A percentile compares a stretch with the other conserved stretches of the same genome.
Evolutionary conservation across 2,113 vertebrate genomes (phyloP).

Genomic region (Ciconia stormi): DNA sequence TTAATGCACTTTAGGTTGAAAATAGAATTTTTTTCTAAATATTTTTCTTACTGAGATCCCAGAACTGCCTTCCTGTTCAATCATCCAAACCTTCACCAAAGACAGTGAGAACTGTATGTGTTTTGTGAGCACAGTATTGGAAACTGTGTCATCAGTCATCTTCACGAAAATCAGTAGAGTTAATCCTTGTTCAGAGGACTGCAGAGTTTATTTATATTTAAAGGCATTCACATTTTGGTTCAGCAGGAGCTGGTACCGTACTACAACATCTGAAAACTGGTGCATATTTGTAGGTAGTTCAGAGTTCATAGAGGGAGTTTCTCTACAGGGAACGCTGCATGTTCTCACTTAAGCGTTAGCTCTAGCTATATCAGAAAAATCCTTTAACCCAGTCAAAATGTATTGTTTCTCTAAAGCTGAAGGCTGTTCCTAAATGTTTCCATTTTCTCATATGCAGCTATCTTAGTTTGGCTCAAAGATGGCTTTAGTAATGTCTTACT

Average conservation of each 20-base stretch:
- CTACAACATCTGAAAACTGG: not conserved
- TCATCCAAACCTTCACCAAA: not conserved
- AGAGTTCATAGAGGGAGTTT: not conserved
- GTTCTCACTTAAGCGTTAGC: not conserved
- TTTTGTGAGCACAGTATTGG: not conserved
- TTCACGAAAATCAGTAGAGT: not conserved
- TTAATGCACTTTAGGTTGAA: not conserved
- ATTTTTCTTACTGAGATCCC: not conserved
- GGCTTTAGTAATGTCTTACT: not conserved
- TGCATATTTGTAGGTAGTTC: not conserved
- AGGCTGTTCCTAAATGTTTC: not conserved
- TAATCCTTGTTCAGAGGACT: conserved; percentile 19
- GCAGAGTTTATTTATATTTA: conserved; percentile 34
- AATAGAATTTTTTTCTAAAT: not conserved
- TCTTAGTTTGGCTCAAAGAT: not conserved
- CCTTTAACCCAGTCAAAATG: not conserved
- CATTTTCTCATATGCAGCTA: not conserved
- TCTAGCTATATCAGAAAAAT: not conserved
- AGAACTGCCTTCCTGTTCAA: not conserved
- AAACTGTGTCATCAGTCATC: conserved; percentile 1
- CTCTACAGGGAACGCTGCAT: not conserved
- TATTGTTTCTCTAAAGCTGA: not conserved
- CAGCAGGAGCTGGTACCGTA: not conserved
- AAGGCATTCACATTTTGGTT: not conserved
- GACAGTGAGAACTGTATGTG: not conserved